Evolutionary conservation across 1,140 invertebrate genomes (phyloP), one percentile per base, ranked within the genome.

Genomic region (Arctopsyche grandis): DNA sequence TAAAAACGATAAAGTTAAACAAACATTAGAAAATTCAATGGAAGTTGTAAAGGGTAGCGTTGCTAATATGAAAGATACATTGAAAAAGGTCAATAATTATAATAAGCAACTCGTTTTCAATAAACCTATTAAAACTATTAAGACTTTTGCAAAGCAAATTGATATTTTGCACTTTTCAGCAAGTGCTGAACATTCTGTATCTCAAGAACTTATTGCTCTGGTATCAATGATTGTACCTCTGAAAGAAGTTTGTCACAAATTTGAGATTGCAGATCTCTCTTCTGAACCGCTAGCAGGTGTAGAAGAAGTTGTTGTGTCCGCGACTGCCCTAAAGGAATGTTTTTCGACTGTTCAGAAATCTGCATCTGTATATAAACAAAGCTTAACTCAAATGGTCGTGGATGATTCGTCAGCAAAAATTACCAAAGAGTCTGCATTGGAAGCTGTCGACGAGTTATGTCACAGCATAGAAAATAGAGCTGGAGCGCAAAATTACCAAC

Each of bases 41-140:
- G 78, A 79, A 48, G n/a, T 38, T 24, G 43, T 81, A 0, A 81
- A 78, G 58, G 26, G 46, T 0, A 81, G 78, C 22, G 48, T 81
- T 3, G 19, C 22, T 70, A 86, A 86, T 73, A 88, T 89, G 85
- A 84, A 86, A 79, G 84, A 86, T 76, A 86, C 86, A 12, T 83
- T 89, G 60, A 79, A 83, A 10, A 88, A 85, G 63, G 66, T 82
- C 29, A 73, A 77, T 16, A 46, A 58, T 26, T 82, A 79, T 46
- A 48, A 80, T 24, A 80, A 75, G 69, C 79, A 77, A 19, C 19
- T 74, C 0, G 74, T 73, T 22, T 82, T 82, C 46, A 70, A 71
- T 10, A 77, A 78, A 66, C 82, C 82, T 10, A 77, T 83, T 9
- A 80, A 77, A 29, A 79, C 77, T n/a, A 82, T 82, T 43, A 80